Conservation (phyloP, 2,888 invertebrate species). For the Aricia artaxerxes region DNA sequence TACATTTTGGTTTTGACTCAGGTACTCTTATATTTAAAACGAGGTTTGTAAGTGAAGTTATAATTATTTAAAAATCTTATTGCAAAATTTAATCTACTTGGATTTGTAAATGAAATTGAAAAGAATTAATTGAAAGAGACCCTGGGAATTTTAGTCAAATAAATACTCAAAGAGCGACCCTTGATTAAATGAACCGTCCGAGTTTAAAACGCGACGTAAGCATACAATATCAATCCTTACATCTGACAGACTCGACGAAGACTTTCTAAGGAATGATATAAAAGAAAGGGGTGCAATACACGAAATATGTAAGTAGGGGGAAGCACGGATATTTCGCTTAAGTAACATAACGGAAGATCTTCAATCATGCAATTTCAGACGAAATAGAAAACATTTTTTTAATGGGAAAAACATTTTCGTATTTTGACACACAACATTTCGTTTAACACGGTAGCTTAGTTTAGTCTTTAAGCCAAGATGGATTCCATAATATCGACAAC, state of each 20-base stretch:
- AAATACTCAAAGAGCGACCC: slow-evolving; percentile 58
- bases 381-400: slow-evolving; percentile 12
- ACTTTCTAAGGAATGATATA: slow-evolving; percentile 30
- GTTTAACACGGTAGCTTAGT: neutral
- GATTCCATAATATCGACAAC: neutral
- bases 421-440: neutral
- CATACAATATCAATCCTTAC: slow-evolving; percentile 51
- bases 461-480: neutral
- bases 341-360: slow-evolving; percentile 28
- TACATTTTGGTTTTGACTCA: too few species aligned
- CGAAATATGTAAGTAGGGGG: slow-evolving; percentile 29
- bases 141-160: slow-evolving; percentile 55
- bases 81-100: slow-evolving; percentile 19
- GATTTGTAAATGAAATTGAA: slow-evolving; percentile 36
- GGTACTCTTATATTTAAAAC: neutral
- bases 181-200: slow-evolving; percentile 64
- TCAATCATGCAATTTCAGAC: slow-evolving; percentile 18
- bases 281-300: slow-evolving; percentile 28
- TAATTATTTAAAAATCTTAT: neutral
- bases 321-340: neutral
- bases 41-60: neutral
- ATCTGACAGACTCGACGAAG: neutral
- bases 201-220: slow-evolving; percentile 54
- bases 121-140: slow-evolving; percentile 47
- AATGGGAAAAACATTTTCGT: slow-evolving; percentile 4